Base-by-base conservation (phyloP, 2,113 vertebrate genomes). In the Istiophorus platypterus region DNA sequence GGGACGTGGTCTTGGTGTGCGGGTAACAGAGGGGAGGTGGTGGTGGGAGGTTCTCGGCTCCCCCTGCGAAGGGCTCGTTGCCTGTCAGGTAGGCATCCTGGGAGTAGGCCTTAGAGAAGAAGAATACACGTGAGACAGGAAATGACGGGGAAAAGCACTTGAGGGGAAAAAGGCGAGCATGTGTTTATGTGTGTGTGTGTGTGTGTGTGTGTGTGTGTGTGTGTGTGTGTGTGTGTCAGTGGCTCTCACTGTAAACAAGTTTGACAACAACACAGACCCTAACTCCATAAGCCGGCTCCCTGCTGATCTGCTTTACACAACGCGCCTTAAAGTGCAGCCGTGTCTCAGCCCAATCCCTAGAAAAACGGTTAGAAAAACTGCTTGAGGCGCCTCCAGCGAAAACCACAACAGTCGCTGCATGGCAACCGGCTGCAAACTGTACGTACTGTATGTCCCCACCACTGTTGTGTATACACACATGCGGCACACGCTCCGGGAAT, bases 31-130 rank as follows among this genome's bases (percentile, higher is more conserved):
- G 72, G 17, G 97, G 96, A 17, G 98, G 98, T 0, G 98, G 98
- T 8, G 97, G 96, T 0, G 98, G 98, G 85, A 98, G 97, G 93
- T 97, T 96, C 90, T 96, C 95, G 1, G 97, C 98, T 87, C 96
- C 96, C 34, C 98, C 98, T 0, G 94, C 93, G 76, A 96, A 99
- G 0, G 97, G 97, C 66, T 97, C 94, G 88, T 98, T 99, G 85
- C 98, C 98, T 83, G 94, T 99, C 95, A 98, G 95, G 94, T 99
- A 99, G 91, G 98, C 98, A 72, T 99, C 98, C 89, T 99, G 98
- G 41, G 97, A 99, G 86, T 98, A 99, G 0, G 98, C 98, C 98
- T 99, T 58, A 61, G 34, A 64, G 68, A 72, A 76, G 39, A 1
- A 13, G 45, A 7, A 29, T 70, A 54, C 17, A 41, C 7, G 54